Percentiles rank a stretch among this genome's conserved stretches.
Conservation (phyloP, 2,888 invertebrate species). For the Leptinotarsa peninsularis region DNA sequence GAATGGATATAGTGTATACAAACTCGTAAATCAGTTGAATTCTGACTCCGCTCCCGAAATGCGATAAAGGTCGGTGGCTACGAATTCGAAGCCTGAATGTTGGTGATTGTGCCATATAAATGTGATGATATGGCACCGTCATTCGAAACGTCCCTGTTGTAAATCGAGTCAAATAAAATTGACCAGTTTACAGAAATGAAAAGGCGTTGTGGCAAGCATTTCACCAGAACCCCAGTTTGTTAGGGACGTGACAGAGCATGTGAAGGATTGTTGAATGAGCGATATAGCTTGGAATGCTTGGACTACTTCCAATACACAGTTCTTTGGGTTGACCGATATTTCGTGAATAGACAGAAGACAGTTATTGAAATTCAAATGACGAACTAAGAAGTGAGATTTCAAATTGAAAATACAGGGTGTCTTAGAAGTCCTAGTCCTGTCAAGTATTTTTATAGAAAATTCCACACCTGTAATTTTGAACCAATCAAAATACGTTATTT, state of each 20-base stretch:
- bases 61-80: background rate
- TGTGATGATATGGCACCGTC: background rate
- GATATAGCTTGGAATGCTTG: background rate
- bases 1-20: background rate
- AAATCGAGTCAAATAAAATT: background rate
- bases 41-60: background rate
- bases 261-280: background rate
- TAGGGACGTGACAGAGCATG: background rate
- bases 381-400: no score
- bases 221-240: background rate
- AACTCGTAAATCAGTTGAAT: background rate
- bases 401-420: no score
- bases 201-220: constrained; percentile 1
- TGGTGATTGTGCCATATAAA: background rate
- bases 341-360: no score
- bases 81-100: background rate
- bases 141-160: background rate
- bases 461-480: no score
- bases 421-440: no score
- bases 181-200: background rate
- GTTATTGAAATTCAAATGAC: no score
- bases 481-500: no score
- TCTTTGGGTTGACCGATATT: no score
- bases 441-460: no score
- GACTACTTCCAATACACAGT: background rate